A percentile compares a stretch with the other conserved stretches of the same genome.
These are phyloP conservation scores for Gambusia affinis DNA, from an alignment of 2,113 vertebrate genomes.

Conservation along the genomic window DNA sequence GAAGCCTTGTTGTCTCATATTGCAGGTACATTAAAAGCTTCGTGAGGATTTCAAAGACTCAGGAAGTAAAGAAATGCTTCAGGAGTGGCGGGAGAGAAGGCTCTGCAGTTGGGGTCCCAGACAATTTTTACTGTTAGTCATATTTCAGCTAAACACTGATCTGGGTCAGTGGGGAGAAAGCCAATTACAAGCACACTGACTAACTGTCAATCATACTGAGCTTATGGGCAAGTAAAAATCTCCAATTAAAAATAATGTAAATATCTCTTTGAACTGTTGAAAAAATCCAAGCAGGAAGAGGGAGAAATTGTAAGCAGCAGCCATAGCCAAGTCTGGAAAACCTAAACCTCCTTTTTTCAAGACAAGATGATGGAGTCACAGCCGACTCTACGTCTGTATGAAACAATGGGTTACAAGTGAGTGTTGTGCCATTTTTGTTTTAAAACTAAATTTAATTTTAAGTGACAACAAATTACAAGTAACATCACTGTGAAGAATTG, in stretches of 20 bases:
- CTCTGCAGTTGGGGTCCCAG: background rate
- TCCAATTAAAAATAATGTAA: background rate
- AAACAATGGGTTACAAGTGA: background rate
- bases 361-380: background rate
- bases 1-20: conserved; percentile 20
- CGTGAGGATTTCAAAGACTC: conserved; percentile 54
- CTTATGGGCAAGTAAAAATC: background rate
- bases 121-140: background rate
- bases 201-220: background rate
- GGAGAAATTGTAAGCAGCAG: background rate
- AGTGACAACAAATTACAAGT: background rate
- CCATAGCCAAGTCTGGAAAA: background rate
- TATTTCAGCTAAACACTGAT: background rate
- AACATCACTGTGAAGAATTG: background rate
- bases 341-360: background rate
- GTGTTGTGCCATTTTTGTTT: background rate
- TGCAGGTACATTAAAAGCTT: conserved; percentile 45
- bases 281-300: background rate
- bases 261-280: no score
- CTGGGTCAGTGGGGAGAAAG: background rate
- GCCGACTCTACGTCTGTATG: background rate
- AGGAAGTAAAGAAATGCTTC: conserved; percentile 7
- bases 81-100: conserved; percentile 1
- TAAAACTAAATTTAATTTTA: background rate
- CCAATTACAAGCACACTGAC: background rate